Evolutionary conservation across 2,888 invertebrate species (phyloP).

Genomic region (Lathronympha strigana): DNA sequence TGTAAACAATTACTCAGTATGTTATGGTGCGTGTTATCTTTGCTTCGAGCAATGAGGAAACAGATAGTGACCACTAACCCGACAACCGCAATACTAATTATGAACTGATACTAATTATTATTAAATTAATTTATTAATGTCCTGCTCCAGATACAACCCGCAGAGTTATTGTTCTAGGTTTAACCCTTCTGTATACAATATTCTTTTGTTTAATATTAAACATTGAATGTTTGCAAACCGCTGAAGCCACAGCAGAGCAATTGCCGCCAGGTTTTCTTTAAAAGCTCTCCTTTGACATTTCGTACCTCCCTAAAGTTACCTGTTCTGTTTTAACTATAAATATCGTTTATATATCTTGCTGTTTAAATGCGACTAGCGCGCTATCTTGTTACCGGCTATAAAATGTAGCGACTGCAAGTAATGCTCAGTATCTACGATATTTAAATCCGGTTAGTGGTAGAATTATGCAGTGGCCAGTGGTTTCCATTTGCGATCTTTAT

Average conservation of each 20-base stretch:
- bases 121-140: slow-evolving; percentile 1
- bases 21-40: slow-evolving; percentile 26
- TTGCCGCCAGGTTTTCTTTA: neutral
- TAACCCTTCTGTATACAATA: neutral
- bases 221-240: neutral
- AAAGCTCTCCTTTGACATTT: neutral
- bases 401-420: slow-evolving; percentile 19
- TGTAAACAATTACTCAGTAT: slow-evolving; percentile 37
- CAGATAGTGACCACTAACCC: slow-evolving; percentile 24
- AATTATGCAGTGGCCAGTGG: slow-evolving; percentile 29
- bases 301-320: neutral
- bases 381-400: slow-evolving; percentile 26
- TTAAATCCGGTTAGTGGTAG: slow-evolving; percentile 36
- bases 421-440: slow-evolving; percentile 30
- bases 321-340: neutral
- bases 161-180: neutral
- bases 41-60: slow-evolving; percentile 27
- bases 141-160: neutral
- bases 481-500: slow-evolving; percentile 21
- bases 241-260: slow-evolving; percentile 11
- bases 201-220: neutral
- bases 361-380: slow-evolving; percentile 9
- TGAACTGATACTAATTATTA: too few species aligned
- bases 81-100: slow-evolving; percentile 20
- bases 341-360: slow-evolving; percentile 6